A percentile compares a stretch with the other conserved stretches of the same genome.
Conservation (phyloP, 1,140 invertebrate species). For the Homalodisca vitripennis region DNA sequence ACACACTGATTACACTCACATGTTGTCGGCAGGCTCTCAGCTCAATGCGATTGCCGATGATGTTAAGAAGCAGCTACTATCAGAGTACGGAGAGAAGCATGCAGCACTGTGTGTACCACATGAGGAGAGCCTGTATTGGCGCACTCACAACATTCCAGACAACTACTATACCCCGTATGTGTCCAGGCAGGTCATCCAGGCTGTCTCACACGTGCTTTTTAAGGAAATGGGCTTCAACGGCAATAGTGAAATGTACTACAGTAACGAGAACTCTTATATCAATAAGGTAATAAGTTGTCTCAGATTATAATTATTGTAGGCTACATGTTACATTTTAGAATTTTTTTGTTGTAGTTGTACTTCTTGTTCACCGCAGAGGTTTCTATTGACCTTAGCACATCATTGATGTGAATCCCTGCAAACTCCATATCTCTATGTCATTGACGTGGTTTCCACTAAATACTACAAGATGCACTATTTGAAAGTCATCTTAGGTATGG, state of each 20-base stretch:
- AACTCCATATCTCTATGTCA: not conserved
- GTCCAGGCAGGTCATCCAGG: not conserved
- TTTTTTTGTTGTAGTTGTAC: not conserved
- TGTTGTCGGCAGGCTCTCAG: not conserved
- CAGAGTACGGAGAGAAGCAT: slow-evolving; percentile 1
- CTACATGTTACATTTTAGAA: not conserved
- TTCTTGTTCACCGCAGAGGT: not conserved
- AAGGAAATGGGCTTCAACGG: slow-evolving; percentile 17
- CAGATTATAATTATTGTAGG: not conserved
- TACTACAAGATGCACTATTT: too few species aligned
- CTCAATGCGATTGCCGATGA: slow-evolving; percentile 2
- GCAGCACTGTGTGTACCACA: not conserved
- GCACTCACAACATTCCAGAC: slow-evolving; percentile 1
- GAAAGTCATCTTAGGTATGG: too few species aligned
- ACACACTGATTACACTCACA: too few species aligned
- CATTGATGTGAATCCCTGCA: not conserved
- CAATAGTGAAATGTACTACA: slow-evolving; percentile 18
- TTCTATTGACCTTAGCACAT: not conserved
- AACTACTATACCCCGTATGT: not conserved
- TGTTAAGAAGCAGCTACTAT: not conserved
- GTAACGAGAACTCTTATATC: slow-evolving; percentile 15
- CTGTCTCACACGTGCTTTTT: slow-evolving; percentile 6
- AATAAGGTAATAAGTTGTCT: not conserved
- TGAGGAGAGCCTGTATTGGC: not conserved
- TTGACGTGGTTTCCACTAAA: too few species aligned